A percentile compares a stretch with the other conserved stretches of the same genome.
Evolutionary conservation across 2,888 invertebrate genomes (phyloP).

Genomic region (Cataglyphis livida): DNA sequence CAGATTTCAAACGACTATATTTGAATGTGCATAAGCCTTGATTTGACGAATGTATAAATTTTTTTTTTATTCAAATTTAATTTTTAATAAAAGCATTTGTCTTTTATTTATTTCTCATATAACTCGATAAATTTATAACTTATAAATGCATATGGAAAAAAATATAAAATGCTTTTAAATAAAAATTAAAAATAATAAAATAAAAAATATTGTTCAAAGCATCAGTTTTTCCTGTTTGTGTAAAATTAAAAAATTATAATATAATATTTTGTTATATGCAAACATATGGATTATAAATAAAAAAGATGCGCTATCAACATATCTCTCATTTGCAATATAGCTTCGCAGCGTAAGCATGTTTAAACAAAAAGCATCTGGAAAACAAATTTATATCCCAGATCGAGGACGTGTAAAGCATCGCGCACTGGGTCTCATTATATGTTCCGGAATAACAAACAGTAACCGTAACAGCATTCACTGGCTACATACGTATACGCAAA

Average conservation of each 20-base stretch:
- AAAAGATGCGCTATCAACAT: not conserved
- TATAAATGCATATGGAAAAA: not conserved
- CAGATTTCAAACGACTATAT: not conserved
- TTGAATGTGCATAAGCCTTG: not conserved
- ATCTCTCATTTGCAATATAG: slow-evolving; percentile 6
- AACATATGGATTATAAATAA: not conserved
- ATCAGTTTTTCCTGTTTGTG: not conserved
- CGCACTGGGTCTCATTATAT: slow-evolving; percentile 42
- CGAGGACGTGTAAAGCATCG: slow-evolving; percentile 50
- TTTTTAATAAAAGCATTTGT: not conserved
- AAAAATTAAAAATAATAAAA: not conserved
- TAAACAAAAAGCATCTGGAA: slow-evolving; percentile 37
- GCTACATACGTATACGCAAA: slow-evolving; percentile 20
- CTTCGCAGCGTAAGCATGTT: slow-evolving; percentile 21
- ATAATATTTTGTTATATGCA: not conserved
- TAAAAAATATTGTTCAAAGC: not conserved
- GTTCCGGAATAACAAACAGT: slow-evolving; percentile 41
- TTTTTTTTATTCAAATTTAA: not conserved
- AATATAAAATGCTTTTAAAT: not conserved
- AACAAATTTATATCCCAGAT: slow-evolving; percentile 48
- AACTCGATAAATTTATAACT: not conserved
- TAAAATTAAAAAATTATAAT: not conserved
- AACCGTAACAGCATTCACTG: slow-evolving; percentile 34
- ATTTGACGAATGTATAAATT: not conserved
- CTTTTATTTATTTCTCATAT: not conserved